Evolutionary conservation across 2,113 vertebrate genomes (phyloP).

Genomic region (Galbula dea): DNA sequence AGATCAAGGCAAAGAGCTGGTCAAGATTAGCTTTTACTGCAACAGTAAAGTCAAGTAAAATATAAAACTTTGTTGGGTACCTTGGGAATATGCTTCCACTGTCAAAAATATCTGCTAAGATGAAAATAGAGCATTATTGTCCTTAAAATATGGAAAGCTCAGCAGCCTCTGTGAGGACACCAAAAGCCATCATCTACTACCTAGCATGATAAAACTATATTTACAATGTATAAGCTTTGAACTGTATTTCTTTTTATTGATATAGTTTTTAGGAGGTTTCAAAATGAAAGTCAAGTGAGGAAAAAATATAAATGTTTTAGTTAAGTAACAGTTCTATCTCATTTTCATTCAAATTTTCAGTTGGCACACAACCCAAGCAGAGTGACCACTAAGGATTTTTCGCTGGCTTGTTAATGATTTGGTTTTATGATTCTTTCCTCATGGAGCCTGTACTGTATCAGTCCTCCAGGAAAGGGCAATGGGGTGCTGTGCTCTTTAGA

Average conservation of each 20-base stretch:
- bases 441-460: background rate
- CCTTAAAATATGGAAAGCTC: background rate
- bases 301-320: background rate
- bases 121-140: background rate
- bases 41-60: background rate
- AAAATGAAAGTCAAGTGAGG: background rate
- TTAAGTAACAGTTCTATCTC: background rate
- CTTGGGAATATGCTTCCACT: background rate
- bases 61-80: background rate
- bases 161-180: background rate
- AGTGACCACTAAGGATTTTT: rapidly evolving
- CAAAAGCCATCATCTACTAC: background rate
- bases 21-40: background rate
- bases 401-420: background rate
- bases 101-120: background rate
- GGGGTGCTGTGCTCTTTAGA: background rate
- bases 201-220: background rate
- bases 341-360: background rate
- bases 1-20: background rate
- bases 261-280: background rate
- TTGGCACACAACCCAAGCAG: background rate
- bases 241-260: background rate
- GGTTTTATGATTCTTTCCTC: background rate
- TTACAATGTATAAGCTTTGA: background rate
- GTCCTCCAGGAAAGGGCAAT: background rate